Conservation (phyloP, 1,140 invertebrate species). For the Solenopsis fugax region DNA sequence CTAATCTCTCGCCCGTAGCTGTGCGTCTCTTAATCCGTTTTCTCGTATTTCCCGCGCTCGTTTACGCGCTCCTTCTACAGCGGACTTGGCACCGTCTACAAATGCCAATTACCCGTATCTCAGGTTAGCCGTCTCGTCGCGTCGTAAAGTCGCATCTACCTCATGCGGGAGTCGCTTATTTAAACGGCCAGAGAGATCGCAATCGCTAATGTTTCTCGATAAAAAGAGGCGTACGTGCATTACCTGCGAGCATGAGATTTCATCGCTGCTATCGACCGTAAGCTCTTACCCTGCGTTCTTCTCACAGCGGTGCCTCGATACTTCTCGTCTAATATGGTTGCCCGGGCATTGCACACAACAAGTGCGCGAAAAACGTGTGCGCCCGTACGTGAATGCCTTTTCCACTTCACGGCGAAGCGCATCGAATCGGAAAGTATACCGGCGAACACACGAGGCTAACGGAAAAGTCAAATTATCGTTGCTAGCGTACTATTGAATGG, state of each 20-base stretch:
- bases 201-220: conserved; percentile 41
- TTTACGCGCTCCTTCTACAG: conserved; percentile 15
- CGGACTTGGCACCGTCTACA: conserved; percentile 13
- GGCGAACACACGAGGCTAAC: conserved; percentile 58
- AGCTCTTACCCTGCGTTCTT: neutral
- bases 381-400: conserved; percentile 42
- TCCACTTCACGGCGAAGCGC: conserved; percentile 50
- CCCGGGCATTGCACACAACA: neutral
- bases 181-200: conserved; percentile 46
- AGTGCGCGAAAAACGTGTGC: conserved; percentile 17
- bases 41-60: conserved; percentile 37
- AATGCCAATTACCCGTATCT: conserved; percentile 29
- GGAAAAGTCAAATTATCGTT: conserved; percentile 74
- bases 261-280: conserved; percentile 35
- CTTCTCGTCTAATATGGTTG: conserved; percentile 50
- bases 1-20: conserved; percentile 33
- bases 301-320: conserved; percentile 23
- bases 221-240: conserved; percentile 20
- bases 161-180: conserved; percentile 37
- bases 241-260: conserved; percentile 44
- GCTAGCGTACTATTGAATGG: conserved; percentile 52
- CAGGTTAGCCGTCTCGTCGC: conserved; percentile 25
- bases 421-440: conserved; percentile 50
- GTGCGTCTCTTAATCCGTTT: conserved; percentile 52
- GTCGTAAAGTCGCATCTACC: conserved; percentile 36